Conservation (phyloP, 37 sponge, comb jelly and placozoan species). For the Geodia barretti region DNA sequence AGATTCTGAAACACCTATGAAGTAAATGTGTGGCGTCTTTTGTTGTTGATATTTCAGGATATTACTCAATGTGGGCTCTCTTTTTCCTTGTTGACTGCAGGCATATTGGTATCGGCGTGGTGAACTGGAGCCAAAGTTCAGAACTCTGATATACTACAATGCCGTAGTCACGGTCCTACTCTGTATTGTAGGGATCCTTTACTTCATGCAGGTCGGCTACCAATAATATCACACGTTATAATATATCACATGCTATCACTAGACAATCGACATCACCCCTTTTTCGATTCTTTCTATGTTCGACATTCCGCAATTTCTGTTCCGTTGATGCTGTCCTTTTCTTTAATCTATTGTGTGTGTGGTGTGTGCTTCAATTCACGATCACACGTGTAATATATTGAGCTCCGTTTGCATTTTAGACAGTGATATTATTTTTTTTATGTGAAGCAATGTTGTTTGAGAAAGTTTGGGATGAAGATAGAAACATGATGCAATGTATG, state of each 20-base stretch:
- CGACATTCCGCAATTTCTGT: neutral
- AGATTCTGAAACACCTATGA: neutral
- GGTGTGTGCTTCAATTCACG: too few relatives aligned
- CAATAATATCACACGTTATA: too few relatives aligned
- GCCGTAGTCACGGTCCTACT: constrained; percentile 51
- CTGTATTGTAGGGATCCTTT: constrained; percentile 57
- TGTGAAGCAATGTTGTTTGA: neutral
- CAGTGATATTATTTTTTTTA: neutral
- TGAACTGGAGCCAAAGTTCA: constrained; percentile 79
- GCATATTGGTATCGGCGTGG: constrained; percentile 80
- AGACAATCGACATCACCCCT: too few relatives aligned
- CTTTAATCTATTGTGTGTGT: too few relatives aligned
- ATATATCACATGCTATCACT: neutral
- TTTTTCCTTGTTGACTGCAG: constrained; percentile 24
- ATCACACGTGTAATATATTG: too few relatives aligned
- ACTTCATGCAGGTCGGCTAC: constrained; percentile 53
- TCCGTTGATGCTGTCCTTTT: too few relatives aligned
- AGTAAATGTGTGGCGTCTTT: neutral
- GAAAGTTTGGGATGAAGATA: too few relatives aligned
- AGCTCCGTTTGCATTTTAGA: neutral
- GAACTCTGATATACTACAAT: constrained; percentile 72
- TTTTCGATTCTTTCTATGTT: neutral
- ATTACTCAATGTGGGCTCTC: neutral
- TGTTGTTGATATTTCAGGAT: neutral
- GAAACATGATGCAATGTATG: too few relatives aligned